Base-by-base conservation (phyloP, 2,113 vertebrate genomes). In the Bos javanicus region DNA sequence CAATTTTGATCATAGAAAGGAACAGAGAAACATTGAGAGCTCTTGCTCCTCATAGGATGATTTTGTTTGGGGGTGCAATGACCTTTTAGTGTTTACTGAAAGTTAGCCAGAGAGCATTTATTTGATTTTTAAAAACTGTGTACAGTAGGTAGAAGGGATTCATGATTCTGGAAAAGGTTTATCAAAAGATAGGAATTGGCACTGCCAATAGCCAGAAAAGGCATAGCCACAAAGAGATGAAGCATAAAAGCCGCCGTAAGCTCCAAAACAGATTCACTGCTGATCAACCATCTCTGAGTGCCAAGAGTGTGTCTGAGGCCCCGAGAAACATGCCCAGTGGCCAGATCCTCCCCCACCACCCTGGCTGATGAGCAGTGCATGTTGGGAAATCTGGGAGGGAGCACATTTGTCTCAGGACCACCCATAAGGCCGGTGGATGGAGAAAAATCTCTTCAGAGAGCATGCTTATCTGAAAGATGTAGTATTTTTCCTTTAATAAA, bases 261-360 rank as follows among this genome's bases (percentile, higher is more conserved):
- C 54, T 67, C 36, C 48, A 28, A 92, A 81, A 30, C 7, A 84
- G 87, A 54, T 87, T 62, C 76, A 9, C 7, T 17, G 25, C 28
- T 4, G 16, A 30, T 1, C 28, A 33, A 28, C 14, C 0, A 1
- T 13, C 60, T 85, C 30, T 57, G n/a, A 80, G 54, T 23, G 74
- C 36, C 15, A 1, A 16, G 11, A 84, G 28, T 25, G 46, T 82
- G 43, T n/a, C 25, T 85, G 7, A 64, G 39, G 78, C 39, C 21
- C 39, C 0, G 1, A 81, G 80, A 84, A 3, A 39, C 0, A 0
- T 12, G 50, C 7, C 28, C 43, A 17, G 59, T 0, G 23, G 74
- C 39, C 5, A 1, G 26, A 43, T 76, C 39, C 39, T 76, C 12
- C 39, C 39, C 71, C 1, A 1, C 39, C 23, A 14, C 12, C 28